Conservation (phyloP, 2,113 vertebrate genomes). For the Dipodomys stephensi region DNA sequence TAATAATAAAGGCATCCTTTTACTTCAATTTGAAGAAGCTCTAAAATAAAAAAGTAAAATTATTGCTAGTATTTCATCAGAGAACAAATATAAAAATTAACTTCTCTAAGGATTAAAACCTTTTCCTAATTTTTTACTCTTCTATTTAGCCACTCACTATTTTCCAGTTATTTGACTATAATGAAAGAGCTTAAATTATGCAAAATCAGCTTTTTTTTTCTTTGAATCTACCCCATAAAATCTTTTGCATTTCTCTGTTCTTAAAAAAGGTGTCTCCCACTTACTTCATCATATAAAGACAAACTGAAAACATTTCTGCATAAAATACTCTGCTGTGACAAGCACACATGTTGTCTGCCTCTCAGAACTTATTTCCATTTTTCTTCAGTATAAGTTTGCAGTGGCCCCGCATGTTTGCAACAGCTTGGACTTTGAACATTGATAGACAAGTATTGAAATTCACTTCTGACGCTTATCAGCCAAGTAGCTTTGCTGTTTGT, state of each 20-base stretch:
- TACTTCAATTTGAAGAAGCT: background rate
- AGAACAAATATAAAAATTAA: background rate
- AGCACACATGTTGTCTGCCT: conserved; percentile 6
- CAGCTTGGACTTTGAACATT: background rate
- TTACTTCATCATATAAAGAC: conserved; percentile 31
- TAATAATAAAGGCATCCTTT: background rate
- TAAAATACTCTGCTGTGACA: conserved; percentile 9
- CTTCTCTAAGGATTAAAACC: background rate
- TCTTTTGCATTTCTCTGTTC: background rate
- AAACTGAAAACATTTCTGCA: conserved; percentile 17
- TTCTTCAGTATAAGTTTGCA: conserved; percentile 43
- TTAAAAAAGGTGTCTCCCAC: background rate
- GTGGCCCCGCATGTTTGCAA: background rate
- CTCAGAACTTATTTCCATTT: conserved; percentile 56
- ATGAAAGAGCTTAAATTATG: background rate
- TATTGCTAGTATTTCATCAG: background rate
- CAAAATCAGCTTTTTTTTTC: background rate
- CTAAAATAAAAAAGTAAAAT: background rate
- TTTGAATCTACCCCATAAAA: background rate
- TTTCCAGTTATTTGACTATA: background rate
- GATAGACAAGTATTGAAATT: background rate
- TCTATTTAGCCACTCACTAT: background rate
- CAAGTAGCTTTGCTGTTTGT: background rate
- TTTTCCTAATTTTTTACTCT: background rate
- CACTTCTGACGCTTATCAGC: background rate